Evolutionary conservation across 1,140 invertebrate genomes (phyloP), one percentile per base, ranked within the genome.

Genomic region (Pygmarrhopalites habei): DNA sequence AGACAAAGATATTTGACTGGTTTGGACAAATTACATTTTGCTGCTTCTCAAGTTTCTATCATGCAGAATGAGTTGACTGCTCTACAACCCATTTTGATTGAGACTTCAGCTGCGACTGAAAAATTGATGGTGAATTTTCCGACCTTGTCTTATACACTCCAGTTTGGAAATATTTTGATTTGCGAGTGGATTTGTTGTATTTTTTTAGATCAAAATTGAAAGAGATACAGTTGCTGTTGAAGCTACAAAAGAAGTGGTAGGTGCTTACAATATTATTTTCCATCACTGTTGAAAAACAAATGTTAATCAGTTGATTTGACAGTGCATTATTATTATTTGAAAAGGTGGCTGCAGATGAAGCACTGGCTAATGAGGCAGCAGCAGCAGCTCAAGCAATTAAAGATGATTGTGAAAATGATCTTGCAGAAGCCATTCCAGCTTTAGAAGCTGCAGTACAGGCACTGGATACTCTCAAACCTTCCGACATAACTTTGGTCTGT

Each of bases 171-270:
- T n/a, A n/a, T n/a, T n/a, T n/a, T n/a, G n/a, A n/a, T n/a, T n/a
- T n/a, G n/a, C n/a, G n/a, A n/a, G n/a, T n/a, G n/a, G n/a, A n/a
- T n/a, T n/a, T n/a, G n/a, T n/a, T n/a, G n/a, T n/a, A n/a, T n/a
- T n/a, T n/a, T n/a, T n/a, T n/a, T n/a, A n/a, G n/a, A 88, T 94
- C n/a, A 90, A 92, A 77, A 98, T 98, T 66, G 95, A 98, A 74
- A 88, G 95, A 74, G 95, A 99, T 70, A 98, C 95, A 0, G 87
- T 97, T 0, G 86, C 95, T 68, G 95, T 97, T 0, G 95, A 98
- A 78, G 90, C 90, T 2, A 91, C 92, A 72, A 96, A 96, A 76
- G 93, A 97, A 80, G 87, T 91, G 26, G 94, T 89, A 72, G n/a
- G n/a, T n/a, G n/a, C n/a, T n/a, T n/a, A n/a, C n/a, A n/a, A n/a